Evolutionary conservation across 2,888 invertebrate species (phyloP).

Genomic region (Drosophila conformis): DNA sequence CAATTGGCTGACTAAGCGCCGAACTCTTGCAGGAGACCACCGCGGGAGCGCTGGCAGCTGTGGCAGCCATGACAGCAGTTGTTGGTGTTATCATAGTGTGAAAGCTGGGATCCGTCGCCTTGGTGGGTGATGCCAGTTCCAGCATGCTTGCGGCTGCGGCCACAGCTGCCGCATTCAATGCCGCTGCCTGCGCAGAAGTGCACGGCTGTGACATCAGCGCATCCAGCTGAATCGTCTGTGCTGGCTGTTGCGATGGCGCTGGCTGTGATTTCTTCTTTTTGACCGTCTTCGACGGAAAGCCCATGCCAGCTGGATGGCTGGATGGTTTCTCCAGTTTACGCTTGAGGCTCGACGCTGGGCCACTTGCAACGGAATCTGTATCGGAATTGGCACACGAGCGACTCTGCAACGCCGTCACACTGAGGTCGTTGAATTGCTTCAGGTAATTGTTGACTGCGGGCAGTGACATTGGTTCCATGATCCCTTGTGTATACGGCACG

Average conservation of each 20-base stretch:
- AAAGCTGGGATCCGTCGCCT: constrained; percentile 83
- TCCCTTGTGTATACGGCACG: background rate
- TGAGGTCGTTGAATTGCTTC: constrained; percentile 64
- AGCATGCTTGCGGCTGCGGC: constrained; percentile 47
- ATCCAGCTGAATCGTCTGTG: constrained; percentile 41
- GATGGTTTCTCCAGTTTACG: constrained; percentile 34
- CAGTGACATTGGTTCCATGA: constrained; percentile 42
- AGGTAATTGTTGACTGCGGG: constrained; percentile 46
- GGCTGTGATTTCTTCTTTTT: constrained; percentile 50
- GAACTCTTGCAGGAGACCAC: constrained; percentile 19
- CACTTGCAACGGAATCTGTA: constrained; percentile 72
- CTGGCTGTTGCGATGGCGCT: constrained; percentile 16
- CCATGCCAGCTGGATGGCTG: constrained; percentile 5
- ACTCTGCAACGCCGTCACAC: constrained; percentile 31
- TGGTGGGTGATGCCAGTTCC: constrained; percentile 76
- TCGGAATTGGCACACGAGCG: constrained; percentile 71
- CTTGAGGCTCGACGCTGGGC: constrained; percentile 62
- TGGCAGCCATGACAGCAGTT: constrained; percentile 11
- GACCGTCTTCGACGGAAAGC: constrained; percentile 12
- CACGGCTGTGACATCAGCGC: constrained; percentile 54
- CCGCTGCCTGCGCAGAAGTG: constrained; percentile 65
- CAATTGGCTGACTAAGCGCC: constrained; percentile 21
- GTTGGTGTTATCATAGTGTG: constrained; percentile 72
- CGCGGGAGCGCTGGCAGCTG: constrained; percentile 25
- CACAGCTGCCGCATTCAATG: constrained; percentile 43